A percentile compares a stretch with the other conserved stretches of the same genome.
These are phyloP conservation scores for Cheilosia vernalis DNA, from an alignment of 2,888 invertebrate species.

Conservation along the genomic window DNA sequence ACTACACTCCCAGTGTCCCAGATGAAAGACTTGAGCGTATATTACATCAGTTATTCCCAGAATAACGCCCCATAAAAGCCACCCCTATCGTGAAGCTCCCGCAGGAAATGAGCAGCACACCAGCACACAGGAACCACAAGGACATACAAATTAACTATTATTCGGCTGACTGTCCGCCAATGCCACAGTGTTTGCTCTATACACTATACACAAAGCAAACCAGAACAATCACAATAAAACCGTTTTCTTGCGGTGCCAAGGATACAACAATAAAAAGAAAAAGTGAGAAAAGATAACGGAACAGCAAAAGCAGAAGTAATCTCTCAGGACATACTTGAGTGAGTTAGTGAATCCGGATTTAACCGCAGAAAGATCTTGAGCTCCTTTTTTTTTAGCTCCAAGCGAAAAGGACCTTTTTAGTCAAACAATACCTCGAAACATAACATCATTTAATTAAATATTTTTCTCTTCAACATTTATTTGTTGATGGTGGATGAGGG, in stretches of 20 bases:
- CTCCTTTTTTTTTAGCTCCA: not conserved
- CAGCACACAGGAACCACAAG: slow-evolving; percentile 17
- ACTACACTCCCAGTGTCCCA: not conserved
- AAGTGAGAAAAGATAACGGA: slow-evolving; percentile 28
- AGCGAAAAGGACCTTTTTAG: not conserved
- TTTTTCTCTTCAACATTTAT: slow-evolving; percentile 53
- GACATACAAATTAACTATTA: slow-evolving; percentile 61
- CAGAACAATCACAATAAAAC: slow-evolving; percentile 60
- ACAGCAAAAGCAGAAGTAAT: slow-evolving; percentile 10
- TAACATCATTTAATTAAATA: slow-evolving; percentile 65
- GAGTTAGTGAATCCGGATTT: slow-evolving; percentile 21
- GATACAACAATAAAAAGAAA: slow-evolving; percentile 9
- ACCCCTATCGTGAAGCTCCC: not conserved
- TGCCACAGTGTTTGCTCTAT: slow-evolving; percentile 3
- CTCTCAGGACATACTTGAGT: slow-evolving; percentile 23
- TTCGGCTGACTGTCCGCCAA: slow-evolving; percentile 43
- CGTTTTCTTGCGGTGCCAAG: slow-evolving; percentile 26
- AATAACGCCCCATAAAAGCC: slow-evolving; percentile 1
- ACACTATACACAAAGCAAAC: slow-evolving; percentile 22
- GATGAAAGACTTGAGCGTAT: slow-evolving; percentile 22
- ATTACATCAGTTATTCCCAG: slow-evolving; percentile 52
- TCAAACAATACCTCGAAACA: slow-evolving; percentile 39
- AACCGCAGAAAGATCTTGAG: not conserved
- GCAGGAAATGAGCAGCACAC: slow-evolving; percentile 8
- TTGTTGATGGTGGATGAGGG: not conserved